A percentile compares a stretch with the other conserved stretches of the same genome.
Evolutionary conservation across 2,113 vertebrate species (phyloP).

Genomic region (Sarotherodon lohbergeri): DNA sequence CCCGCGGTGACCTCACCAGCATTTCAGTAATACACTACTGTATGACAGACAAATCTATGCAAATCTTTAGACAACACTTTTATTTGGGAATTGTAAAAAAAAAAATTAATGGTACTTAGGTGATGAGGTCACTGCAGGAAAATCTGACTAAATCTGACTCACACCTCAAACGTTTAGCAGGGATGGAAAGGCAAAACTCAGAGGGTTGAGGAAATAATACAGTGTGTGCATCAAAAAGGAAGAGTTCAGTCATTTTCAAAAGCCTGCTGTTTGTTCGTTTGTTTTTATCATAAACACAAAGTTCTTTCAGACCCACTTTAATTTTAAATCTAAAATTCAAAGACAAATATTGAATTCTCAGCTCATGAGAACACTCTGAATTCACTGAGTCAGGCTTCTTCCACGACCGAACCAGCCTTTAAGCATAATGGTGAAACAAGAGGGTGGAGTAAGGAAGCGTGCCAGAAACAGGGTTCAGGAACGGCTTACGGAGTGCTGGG

Average conservation of each 20-base stretch:
- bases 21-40: background rate
- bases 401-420: slow-evolving; percentile 10
- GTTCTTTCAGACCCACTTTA: background rate
- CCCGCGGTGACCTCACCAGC: slow-evolving; percentile 35
- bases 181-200: background rate
- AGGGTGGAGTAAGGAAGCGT: slow-evolving; percentile 48
- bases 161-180: background rate
- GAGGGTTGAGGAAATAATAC: background rate
- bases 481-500: background rate
- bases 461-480: slow-evolving; percentile 41
- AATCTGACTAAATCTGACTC: background rate
- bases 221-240: background rate
- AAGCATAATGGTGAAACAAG: background rate
- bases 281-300: background rate
- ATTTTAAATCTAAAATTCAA: background rate
- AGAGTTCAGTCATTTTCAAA: slow-evolving; percentile 27
- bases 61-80: background rate
- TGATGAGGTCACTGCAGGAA: slow-evolving; percentile 41
- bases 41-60: background rate
- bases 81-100: background rate
- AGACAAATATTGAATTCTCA: background rate
- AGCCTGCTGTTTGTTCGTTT: background rate
- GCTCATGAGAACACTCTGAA: background rate
- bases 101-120: background rate
- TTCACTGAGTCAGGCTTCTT: background rate